These are phyloP conservation scores for Caenorhabditis brenneri DNA, from an alignment of 1,140 invertebrate genomes.

Conservation along the genomic window DNA sequence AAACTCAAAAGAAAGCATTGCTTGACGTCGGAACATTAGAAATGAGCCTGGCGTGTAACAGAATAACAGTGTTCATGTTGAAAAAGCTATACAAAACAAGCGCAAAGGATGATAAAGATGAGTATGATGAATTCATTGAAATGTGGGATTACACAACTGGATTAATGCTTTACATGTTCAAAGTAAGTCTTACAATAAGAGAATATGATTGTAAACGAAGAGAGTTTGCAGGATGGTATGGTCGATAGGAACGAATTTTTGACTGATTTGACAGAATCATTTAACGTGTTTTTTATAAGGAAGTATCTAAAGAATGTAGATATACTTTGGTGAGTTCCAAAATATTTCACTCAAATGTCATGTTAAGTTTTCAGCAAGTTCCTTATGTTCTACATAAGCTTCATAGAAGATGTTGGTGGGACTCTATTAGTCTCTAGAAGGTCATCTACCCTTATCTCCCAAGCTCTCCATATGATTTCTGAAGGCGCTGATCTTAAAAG, in stretches of 20 bases:
- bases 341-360: not conserved
- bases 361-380: not conserved
- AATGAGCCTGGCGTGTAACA: not conserved
- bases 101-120: not conserved
- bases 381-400: not conserved
- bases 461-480: too few relatives aligned
- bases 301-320: not conserved
- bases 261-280: slow-evolving; percentile 30
- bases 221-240: slow-evolving; percentile 40
- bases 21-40: slow-evolving; percentile 9
- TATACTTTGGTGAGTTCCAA: not conserved
- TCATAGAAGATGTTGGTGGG: not conserved
- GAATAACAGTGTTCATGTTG: not conserved
- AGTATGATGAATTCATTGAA: not conserved
- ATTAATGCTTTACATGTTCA: not conserved
- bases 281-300: not conserved
- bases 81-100: not conserved
- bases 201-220: not conserved
- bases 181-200: not conserved
- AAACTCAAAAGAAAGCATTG: slow-evolving; percentile 4
- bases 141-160: not conserved
- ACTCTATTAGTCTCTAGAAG: too few relatives aligned
- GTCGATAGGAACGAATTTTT: slow-evolving; percentile 46
- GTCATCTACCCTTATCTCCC: too few relatives aligned
- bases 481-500: too few relatives aligned